Conservation (phyloP, 2,888 invertebrate genomes). For the Drosophila setosimentum region DNA sequence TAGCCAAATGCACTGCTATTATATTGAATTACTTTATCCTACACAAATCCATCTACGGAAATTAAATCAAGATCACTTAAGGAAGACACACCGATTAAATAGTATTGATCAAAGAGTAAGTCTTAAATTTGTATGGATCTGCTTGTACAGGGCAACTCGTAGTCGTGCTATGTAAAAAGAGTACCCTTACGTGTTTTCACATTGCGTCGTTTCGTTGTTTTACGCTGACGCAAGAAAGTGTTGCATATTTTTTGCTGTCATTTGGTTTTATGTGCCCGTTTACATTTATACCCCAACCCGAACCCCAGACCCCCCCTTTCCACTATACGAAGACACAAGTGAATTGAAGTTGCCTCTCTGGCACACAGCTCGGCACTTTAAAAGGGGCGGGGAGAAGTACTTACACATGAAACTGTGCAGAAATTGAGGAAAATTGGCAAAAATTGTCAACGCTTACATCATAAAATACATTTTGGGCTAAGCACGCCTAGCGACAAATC, state of each 20-base stretch:
- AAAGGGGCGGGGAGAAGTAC: conserved; percentile 7
- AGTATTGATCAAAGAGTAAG: not conserved
- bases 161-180: not conserved
- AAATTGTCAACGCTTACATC: conserved; percentile 53
- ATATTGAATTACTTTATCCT: not conserved
- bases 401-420: conserved; percentile 13
- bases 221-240: conserved; percentile 66
- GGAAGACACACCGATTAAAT: not conserved
- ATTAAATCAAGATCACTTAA: not conserved
- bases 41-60: not conserved
- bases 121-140: not conserved
- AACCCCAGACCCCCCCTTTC: not conserved
- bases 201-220: conserved; percentile 30
- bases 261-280: conserved; percentile 71
- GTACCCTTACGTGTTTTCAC: conserved; percentile 5
- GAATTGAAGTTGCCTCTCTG: conserved; percentile 42
- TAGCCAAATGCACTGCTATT: not conserved
- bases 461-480: conserved; percentile 36
- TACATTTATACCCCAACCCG: conserved; percentile 25
- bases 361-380: conserved; percentile 12
- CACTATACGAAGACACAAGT: not conserved
- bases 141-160: not conserved
- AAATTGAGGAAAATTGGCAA: conserved; percentile 29
- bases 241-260: conserved; percentile 66
- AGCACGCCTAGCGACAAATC: conserved; percentile 65